Evolutionary conservation across 2,113 vertebrate genomes (phyloP).

Genomic region (Lontra canadensis): DNA sequence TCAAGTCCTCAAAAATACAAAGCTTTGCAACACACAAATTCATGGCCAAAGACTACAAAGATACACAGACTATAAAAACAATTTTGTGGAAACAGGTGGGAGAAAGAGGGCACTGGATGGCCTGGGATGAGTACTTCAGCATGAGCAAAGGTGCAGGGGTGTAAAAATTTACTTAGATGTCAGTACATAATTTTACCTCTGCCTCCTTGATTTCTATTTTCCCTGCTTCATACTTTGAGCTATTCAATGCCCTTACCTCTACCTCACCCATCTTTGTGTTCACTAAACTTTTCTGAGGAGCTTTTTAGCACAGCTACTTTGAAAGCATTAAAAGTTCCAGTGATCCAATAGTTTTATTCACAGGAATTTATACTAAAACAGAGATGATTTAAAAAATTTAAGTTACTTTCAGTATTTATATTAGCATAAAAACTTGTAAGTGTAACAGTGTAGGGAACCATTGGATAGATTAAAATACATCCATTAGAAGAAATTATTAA

Average conservation of each 20-base stretch:
- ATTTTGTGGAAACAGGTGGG: not conserved
- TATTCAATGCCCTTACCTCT: not conserved
- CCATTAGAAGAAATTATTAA: slow-evolving; percentile 30
- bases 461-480: slow-evolving; percentile 36
- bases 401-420: not conserved
- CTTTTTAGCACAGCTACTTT: slow-evolving; percentile 13
- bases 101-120: not conserved
- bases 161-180: no score
- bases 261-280: not conserved
- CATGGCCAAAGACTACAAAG: not conserved
- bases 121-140: not conserved
- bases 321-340: not conserved
- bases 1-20: not conserved
- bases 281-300: not conserved
- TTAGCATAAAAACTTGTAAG: not conserved
- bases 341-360: not conserved
- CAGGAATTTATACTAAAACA: not conserved
- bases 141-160: not conserved
- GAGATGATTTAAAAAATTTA: slow-evolving; percentile 35
- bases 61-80: not conserved
- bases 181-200: no score
- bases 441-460: not conserved
- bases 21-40: not conserved
- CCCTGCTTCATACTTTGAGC: not conserved
- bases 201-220: not conserved